Conservation (phyloP, 2,888 invertebrate genomes). For the Marronus borbonicus region DNA sequence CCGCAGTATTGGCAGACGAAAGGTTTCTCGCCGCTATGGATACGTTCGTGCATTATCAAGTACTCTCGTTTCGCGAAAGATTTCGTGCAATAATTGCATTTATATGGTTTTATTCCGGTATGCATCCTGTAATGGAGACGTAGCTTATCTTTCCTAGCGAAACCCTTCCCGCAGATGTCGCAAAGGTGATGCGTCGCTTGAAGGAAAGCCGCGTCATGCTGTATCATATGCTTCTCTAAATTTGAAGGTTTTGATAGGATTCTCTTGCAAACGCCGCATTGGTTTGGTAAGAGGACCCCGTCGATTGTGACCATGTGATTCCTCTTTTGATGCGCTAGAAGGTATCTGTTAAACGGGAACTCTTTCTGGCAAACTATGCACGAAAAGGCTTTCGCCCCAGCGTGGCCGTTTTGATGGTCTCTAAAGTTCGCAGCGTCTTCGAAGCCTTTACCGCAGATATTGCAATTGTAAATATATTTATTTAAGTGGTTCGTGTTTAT, state of each 20-base stretch:
- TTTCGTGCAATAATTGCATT: conserved; percentile 67
- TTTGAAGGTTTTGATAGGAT: conserved; percentile 63
- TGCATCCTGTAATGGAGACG: conserved; percentile 68
- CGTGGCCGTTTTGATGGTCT: conserved; percentile 74
- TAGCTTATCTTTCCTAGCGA: conserved; percentile 63
- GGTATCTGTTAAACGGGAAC: conserved; percentile 72
- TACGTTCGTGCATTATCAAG: conserved; percentile 75
- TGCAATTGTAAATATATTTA: conserved; percentile 71
- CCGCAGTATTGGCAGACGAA: conserved; percentile 76
- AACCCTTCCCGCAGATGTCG: conserved; percentile 64
- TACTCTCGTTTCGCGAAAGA: conserved; percentile 71
- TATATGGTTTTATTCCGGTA: conserved; percentile 71
- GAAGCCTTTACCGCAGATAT: conserved; percentile 73
- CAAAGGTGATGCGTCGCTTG: conserved; percentile 69
- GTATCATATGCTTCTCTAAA: conserved; percentile 70
- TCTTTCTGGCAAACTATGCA: conserved; percentile 73
- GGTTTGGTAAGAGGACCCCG: conserved; percentile 69
- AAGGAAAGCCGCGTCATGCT: conserved; percentile 67
- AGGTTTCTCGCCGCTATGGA: conserved; percentile 77
- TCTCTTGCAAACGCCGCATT: conserved; percentile 63
- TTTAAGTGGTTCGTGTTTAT: conserved; percentile 63
- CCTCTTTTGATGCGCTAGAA: conserved; percentile 69
- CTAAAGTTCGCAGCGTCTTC: conserved; percentile 72
- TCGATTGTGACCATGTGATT: conserved; percentile 66
- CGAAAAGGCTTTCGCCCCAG: conserved; percentile 72